phyloP scores from a whole-genome alignment of 1,140 invertebrate genomes.

The Leptoteleia sp. region DNA sequence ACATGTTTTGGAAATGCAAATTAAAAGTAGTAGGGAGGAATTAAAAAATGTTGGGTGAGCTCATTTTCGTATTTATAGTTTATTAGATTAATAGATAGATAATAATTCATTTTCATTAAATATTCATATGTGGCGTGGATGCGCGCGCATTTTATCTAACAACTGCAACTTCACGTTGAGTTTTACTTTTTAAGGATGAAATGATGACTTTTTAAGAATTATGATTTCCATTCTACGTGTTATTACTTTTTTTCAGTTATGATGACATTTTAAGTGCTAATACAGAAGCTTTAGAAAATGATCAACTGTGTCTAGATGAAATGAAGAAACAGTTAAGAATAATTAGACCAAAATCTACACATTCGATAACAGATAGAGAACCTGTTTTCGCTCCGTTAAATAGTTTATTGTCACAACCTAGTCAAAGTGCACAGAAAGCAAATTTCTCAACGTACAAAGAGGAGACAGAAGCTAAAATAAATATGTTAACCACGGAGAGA shows the following conservation, averaged over 20 bases:
- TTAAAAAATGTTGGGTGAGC: slow-evolving; percentile 74
- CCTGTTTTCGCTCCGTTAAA: slow-evolving; percentile 51
- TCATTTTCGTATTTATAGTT: background rate
- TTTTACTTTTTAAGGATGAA: no score
- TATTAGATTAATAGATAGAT: no score
- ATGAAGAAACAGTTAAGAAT: slow-evolving; percentile 75
- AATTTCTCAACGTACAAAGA: slow-evolving; percentile 58
- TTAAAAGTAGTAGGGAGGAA: slow-evolving; percentile 79
- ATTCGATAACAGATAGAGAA: slow-evolving; percentile 53
- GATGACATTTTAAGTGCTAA: slow-evolving; percentile 74
- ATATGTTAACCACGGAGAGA: slow-evolving; percentile 72
- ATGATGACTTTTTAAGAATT: background rate
- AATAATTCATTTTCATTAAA: no score
- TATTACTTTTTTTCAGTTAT: slow-evolving; percentile 65
- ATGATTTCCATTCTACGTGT: background rate
- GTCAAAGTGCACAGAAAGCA: slow-evolving; percentile 40
- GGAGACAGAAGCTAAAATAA: slow-evolving; percentile 68
- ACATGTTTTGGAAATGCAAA: slow-evolving; percentile 76
- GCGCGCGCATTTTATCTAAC: no score
- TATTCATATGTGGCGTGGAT: no score
- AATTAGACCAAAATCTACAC: slow-evolving; percentile 69
- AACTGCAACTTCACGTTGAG: no score
- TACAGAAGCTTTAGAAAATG: slow-evolving; percentile 71
- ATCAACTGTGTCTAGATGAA: slow-evolving; percentile 72
- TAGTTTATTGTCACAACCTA: slow-evolving; percentile 55